phyloP scores from a whole-genome alignment of 2,113 vertebrate genomes.

The Campylorhamphus procurvoides region DNA sequence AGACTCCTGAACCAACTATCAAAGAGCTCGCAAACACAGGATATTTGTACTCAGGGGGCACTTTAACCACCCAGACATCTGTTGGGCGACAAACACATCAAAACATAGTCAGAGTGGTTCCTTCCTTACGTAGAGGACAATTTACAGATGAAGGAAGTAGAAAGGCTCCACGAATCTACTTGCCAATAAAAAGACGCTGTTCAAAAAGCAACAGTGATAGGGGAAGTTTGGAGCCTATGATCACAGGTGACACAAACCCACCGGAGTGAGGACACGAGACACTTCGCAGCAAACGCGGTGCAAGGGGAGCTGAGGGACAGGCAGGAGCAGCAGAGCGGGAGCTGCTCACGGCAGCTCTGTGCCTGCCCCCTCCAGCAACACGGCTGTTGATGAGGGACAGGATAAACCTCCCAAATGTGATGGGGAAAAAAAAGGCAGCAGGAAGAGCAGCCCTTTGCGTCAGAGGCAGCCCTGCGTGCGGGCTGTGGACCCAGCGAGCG shows the following conservation, averaged over 20 bases:
- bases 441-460: neutral
- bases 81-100: conserved; percentile 63
- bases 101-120: conserved; percentile 31
- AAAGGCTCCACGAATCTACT: conserved; percentile 7
- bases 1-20: conserved; percentile 65
- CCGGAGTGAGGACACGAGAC: neutral
- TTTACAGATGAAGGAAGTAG: conserved; percentile 60
- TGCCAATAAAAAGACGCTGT: neutral
- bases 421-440: neutral
- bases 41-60: conserved; percentile 67
- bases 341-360: neutral
- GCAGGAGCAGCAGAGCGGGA: neutral
- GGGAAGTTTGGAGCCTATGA: conserved; percentile 40
- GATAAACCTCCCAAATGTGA: neutral
- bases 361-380: neutral
- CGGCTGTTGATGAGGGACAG: neutral
- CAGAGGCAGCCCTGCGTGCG: neutral
- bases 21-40: conserved; percentile 63
- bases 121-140: conserved; percentile 57
- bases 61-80: conserved; percentile 70
- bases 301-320: neutral
- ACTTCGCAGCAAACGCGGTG: neutral
- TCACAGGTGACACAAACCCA: conserved; percentile 8
- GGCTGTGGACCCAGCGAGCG: neutral
- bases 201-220: neutral